These are phyloP conservation scores for Pterostichus niger DNA, from an alignment of 2,888 invertebrate species.

Conservation along the genomic window DNA sequence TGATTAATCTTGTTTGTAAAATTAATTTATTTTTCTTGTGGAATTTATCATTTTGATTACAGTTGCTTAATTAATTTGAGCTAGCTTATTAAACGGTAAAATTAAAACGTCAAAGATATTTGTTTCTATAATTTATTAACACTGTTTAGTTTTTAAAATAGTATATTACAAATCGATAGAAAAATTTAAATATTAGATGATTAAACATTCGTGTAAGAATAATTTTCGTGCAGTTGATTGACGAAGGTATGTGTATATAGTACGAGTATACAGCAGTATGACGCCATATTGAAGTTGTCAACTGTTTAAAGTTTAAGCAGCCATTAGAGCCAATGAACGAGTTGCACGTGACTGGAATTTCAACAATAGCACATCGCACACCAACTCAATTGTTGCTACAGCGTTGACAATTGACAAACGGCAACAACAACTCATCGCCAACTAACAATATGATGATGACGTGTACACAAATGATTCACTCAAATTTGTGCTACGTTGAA, in stretches of 20 bases:
- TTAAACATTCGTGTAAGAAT: background rate
- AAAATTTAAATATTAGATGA: no score
- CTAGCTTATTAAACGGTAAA: no score
- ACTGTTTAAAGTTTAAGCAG: conserved; percentile 60
- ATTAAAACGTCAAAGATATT: no score
- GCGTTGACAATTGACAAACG: conserved; percentile 61
- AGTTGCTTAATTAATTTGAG: no score
- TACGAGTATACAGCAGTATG: conserved; percentile 21
- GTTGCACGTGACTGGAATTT: conserved; percentile 58
- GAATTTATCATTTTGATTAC: no score
- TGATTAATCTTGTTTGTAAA: no score
- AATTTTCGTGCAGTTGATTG: background rate
- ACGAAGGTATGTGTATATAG: conserved; percentile 12
- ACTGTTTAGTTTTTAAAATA: no score
- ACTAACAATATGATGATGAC: conserved; percentile 52
- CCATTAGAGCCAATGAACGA: conserved; percentile 64
- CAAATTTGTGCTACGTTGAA: conserved; percentile 6
- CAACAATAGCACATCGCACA: conserved; percentile 55
- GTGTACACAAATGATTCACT: conserved; percentile 43
- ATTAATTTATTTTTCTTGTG: no score
- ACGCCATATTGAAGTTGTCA: conserved; percentile 64
- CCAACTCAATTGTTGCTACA: conserved; percentile 58
- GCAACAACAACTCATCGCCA: conserved; percentile 54
- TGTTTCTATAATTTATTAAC: no score
- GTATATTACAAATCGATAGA: no score